These are phyloP conservation scores for Ladona fulva DNA, from an alignment of 1,140 invertebrate species.

Conservation along the genomic window DNA sequence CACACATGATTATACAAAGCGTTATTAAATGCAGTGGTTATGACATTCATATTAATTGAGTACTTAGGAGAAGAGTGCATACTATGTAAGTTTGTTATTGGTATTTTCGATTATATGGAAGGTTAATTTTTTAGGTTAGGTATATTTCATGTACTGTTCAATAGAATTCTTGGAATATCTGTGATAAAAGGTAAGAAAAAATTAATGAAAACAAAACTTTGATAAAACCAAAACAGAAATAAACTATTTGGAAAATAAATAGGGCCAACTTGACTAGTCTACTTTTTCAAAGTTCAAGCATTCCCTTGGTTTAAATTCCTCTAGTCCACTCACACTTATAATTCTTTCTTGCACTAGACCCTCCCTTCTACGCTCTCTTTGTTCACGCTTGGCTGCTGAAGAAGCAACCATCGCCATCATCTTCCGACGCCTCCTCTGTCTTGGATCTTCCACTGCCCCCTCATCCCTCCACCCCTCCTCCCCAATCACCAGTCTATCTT, in stretches of 20 bases:
- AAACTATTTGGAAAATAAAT: slow-evolving; percentile 23
- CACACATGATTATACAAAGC: too few relatives aligned
- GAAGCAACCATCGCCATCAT: slow-evolving; percentile 1
- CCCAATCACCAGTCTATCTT: background rate
- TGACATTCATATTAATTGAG: too few relatives aligned
- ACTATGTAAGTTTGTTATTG: too few relatives aligned
- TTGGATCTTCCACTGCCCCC: background rate
- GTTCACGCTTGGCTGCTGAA: background rate
- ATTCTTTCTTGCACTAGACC: slow-evolving; percentile 56
- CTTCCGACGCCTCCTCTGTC: background rate
- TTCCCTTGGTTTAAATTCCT: background rate
- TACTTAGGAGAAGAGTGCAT: too few relatives aligned
- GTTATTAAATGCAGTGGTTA: too few relatives aligned
- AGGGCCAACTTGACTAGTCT: background rate
- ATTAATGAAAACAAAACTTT: slow-evolving; percentile 13
- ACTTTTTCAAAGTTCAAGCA: background rate
- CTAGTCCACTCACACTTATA: slow-evolving; percentile 51
- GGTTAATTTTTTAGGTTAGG: too few relatives aligned
- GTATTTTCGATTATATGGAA: too few relatives aligned
- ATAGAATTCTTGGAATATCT: too few relatives aligned
- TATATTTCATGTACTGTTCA: too few relatives aligned
- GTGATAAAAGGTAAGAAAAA: background rate
- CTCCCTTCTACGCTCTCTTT: slow-evolving; percentile 34
- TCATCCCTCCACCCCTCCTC: background rate
- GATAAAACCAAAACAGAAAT: slow-evolving; percentile 13